phyloP scores from a whole-genome alignment of 2,113 vertebrate species.

The Daphoenositta chrysoptera region DNA sequence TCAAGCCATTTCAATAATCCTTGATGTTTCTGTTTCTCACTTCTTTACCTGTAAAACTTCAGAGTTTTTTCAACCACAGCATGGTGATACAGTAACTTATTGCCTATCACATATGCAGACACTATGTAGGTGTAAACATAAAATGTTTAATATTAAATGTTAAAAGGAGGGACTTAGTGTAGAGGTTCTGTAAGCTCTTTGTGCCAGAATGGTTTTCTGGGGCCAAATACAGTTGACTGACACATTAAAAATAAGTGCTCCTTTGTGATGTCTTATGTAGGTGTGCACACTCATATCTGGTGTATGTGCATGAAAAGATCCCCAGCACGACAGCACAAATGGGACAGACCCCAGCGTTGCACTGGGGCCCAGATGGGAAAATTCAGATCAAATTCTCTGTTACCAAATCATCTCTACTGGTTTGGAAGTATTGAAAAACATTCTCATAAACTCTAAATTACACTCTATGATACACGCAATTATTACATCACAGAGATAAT shows the following conservation, averaged over 20 bases:
- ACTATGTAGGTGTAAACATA: not conserved
- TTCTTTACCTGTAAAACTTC: not conserved
- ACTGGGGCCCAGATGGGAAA: not conserved
- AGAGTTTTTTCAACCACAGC: not conserved
- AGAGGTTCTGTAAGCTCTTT: not conserved
- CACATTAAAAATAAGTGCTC: not conserved
- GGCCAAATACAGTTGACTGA: not conserved
- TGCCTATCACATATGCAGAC: not conserved
- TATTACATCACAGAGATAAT: not conserved
- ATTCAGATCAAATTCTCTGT: not conserved
- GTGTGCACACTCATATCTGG: rapidly evolving
- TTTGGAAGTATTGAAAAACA: not conserved
- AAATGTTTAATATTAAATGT: not conserved
- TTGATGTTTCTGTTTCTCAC: not conserved
- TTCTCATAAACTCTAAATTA: not conserved
- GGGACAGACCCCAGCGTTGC: not conserved
- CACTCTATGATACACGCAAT: not conserved
- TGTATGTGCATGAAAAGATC: rapidly evolving
- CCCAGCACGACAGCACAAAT: not conserved
- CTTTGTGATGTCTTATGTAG: not conserved
- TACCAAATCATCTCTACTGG: not conserved
- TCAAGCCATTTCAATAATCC: not conserved
- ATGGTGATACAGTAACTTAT: not conserved
- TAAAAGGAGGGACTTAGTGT: not conserved
- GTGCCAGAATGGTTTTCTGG: not conserved